Conservation (phyloP, 1,140 invertebrate genomes). For the Saccostrea glomerata region DNA sequence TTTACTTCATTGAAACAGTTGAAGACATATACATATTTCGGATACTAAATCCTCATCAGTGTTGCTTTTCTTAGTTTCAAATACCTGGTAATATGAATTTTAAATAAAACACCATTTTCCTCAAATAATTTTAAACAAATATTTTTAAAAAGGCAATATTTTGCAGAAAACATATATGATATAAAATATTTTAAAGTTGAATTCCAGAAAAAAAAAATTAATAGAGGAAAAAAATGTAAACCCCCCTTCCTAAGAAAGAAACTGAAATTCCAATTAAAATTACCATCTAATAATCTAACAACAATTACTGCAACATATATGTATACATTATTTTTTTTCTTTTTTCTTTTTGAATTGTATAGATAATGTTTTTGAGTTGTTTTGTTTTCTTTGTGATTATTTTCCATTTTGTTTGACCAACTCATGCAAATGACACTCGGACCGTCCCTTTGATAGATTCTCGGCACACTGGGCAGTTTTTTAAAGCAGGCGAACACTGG, state of each 20-base stretch:
- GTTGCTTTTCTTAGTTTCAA: neutral
- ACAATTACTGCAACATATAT: neutral
- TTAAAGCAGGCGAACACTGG: conserved; percentile 88
- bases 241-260: no score
- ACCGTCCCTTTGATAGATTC: conserved; percentile 69
- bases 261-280: no score
- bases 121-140: neutral
- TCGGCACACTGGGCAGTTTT: conserved; percentile 90
- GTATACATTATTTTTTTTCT: neutral
- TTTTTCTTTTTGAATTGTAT: neutral
- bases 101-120: neutral
- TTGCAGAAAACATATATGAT: neutral
- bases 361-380: neutral
- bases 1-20: neutral
- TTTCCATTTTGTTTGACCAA: conserved; percentile 20
- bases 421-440: conserved; percentile 47
- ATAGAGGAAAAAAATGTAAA: no score
- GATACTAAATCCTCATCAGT: conserved; percentile 16
- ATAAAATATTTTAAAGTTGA: no score
- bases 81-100: neutral
- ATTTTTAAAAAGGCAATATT: neutral
- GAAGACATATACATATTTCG: neutral
- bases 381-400: neutral
- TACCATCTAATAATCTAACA: no score
- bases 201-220: no score